These are phyloP conservation scores for Brachyhypopomus occidentalis DNA, from an alignment of 2,113 vertebrate genomes.

Conservation along the genomic window DNA sequence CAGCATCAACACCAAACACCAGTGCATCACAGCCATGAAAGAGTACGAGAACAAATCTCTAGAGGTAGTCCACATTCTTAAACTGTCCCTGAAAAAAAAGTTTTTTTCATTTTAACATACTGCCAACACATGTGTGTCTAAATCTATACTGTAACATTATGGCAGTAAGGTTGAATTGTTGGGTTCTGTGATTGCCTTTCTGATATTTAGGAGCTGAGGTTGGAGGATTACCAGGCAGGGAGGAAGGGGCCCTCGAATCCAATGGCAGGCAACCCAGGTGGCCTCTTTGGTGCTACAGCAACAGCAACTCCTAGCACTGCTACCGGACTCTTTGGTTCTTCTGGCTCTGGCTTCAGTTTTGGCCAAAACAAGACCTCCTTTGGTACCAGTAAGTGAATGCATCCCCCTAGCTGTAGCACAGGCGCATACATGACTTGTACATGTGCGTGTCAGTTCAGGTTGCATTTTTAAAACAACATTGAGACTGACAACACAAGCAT, in stretches of 20 bases:
- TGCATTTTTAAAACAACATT: too few relatives aligned
- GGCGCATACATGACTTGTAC: not conserved
- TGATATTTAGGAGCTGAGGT: slow-evolving; percentile 78
- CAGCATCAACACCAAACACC: slow-evolving; percentile 97
- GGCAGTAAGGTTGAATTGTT: not conserved
- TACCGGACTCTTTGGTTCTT: slow-evolving; percentile 86
- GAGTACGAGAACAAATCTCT: slow-evolving; percentile 95
- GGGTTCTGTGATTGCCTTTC: not conserved
- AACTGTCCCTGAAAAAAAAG: not conserved
- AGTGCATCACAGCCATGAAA: slow-evolving; percentile 99
- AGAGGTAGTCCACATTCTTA: slow-evolving; percentile 70
- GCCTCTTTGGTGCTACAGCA: slow-evolving; percentile 81
- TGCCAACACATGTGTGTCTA: too few relatives aligned
- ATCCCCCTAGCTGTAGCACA: not conserved
- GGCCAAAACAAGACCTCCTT: slow-evolving; percentile 88
- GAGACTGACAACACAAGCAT: too few relatives aligned
- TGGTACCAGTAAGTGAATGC: slow-evolving; percentile 76
- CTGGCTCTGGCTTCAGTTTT: slow-evolving; percentile 85
- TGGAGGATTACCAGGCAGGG: slow-evolving; percentile 95
- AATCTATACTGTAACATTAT: not conserved
- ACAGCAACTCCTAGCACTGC: slow-evolving; percentile 82
- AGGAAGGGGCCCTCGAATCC: slow-evolving; percentile 90
- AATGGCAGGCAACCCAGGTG: slow-evolving; percentile 74
- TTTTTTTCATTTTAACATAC: not conserved
- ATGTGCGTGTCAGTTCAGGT: too few relatives aligned